Evolutionary conservation across 2,888 invertebrate genomes (phyloP).

Genomic region (Acronicta alni): DNA sequence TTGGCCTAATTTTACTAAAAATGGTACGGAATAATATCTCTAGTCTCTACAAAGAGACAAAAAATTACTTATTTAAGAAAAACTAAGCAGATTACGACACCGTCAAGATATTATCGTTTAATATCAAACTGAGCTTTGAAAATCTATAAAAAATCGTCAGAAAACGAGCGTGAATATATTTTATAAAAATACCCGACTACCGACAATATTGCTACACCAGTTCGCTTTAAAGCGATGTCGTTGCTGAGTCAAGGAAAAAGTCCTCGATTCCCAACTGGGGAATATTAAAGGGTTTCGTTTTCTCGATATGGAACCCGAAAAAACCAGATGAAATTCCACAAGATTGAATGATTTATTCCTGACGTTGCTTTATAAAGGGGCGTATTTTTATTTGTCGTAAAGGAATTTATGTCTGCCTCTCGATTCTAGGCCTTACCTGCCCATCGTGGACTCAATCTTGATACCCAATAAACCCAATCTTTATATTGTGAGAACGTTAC

Average conservation of each 20-base stretch:
- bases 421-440: slow-evolving; percentile 69
- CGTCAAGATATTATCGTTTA: slow-evolving; percentile 9
- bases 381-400: slow-evolving; percentile 85
- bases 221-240: slow-evolving; percentile 23
- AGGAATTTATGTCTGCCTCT: slow-evolving; percentile 78
- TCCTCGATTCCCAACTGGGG: slow-evolving; percentile 29
- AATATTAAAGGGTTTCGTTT: slow-evolving; percentile 50
- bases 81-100: not conserved
- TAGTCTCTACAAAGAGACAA: not conserved
- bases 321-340: slow-evolving; percentile 62
- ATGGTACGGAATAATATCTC: not conserved
- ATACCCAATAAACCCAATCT: slow-evolving; percentile 81
- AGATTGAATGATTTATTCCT: slow-evolving; percentile 84
- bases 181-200: slow-evolving; percentile 25
- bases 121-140: slow-evolving; percentile 2
- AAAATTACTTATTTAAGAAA: not conserved
- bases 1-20: not conserved
- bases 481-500: slow-evolving; percentile 81
- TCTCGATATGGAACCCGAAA: slow-evolving; percentile 46
- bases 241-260: slow-evolving; percentile 23
- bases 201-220: slow-evolving; percentile 12
- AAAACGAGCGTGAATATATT: slow-evolving; percentile 23
- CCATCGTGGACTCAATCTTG: slow-evolving; percentile 70
- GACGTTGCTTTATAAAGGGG: slow-evolving; percentile 68
- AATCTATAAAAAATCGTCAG: not conserved